phyloP scores from a whole-genome alignment of 2,888 invertebrate genomes.

The Sinhomidia bicolor region DNA sequence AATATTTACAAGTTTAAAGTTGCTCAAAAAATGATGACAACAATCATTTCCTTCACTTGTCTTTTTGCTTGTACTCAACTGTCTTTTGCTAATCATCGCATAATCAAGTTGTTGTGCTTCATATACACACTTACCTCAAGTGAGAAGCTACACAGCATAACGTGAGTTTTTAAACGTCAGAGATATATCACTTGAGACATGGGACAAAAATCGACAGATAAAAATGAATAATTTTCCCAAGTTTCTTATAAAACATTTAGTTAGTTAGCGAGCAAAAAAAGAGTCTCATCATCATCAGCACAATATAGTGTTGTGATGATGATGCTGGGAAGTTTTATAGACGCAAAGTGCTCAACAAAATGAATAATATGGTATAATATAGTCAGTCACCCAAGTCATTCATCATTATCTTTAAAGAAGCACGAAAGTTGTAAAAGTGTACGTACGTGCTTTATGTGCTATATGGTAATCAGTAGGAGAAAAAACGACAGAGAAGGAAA shows the following conservation, averaged over 20 bases:
- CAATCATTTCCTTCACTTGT: background rate
- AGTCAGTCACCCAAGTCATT: background rate
- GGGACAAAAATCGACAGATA: background rate
- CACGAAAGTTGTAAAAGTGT: conserved; percentile 59
- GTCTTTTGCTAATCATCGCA: background rate
- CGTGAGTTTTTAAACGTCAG: background rate
- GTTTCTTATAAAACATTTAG: too few relatives aligned
- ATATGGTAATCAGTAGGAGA: conserved; percentile 44
- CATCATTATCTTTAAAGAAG: background rate
- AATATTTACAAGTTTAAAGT: background rate
- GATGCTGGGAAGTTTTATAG: background rate
- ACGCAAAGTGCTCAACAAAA: background rate
- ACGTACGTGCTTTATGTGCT: conserved; percentile 38
- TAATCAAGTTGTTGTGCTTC: background rate
- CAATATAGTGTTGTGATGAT: too few relatives aligned
- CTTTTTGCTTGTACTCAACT: background rate
- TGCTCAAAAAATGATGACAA: conserved; percentile 5
- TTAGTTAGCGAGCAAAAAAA: too few relatives aligned
- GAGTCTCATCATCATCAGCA: too few relatives aligned
- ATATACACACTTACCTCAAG: background rate
- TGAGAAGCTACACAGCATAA: background rate
- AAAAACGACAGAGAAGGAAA: too few relatives aligned
- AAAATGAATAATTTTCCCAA: too few relatives aligned
- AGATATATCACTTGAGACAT: background rate
- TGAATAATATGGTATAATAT: too few relatives aligned